Percentiles rank a stretch among this genome's conserved stretches.
Conservation (phyloP, 2,888 invertebrate species). For the Sialis fuliginosa region DNA sequence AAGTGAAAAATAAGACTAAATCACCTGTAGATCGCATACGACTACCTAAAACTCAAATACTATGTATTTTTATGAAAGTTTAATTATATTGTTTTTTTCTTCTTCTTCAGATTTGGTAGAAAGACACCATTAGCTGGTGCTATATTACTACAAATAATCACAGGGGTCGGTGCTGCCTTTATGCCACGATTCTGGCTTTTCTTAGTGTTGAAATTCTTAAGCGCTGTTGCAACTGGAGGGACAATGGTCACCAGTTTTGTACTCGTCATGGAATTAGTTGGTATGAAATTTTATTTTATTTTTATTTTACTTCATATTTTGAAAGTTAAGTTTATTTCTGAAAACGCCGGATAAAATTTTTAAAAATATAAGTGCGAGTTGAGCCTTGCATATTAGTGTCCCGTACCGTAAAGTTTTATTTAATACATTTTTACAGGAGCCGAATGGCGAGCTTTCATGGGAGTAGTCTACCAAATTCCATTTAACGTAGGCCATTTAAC, state of each 20-base stretch:
- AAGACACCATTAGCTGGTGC: constrained; percentile 54
- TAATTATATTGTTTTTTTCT: constrained; percentile 6
- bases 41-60: background rate
- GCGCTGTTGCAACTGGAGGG: constrained; percentile 63
- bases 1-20: too few species aligned
- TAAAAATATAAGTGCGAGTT: too few species aligned
- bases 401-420: constrained; percentile 9
- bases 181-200: constrained; percentile 47
- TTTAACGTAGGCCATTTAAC: constrained; percentile 36
- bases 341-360: too few species aligned
- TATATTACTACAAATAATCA: constrained; percentile 51
- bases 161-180: constrained; percentile 52
- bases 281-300: constrained; percentile 16
- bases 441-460: constrained; percentile 34
- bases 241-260: constrained; percentile 68
- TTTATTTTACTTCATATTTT: background rate
- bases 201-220: constrained; percentile 47
- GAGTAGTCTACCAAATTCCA: constrained; percentile 38
- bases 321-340: too few species aligned
- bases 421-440: constrained; percentile 23
- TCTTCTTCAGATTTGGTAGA: constrained; percentile 51
- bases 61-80: background rate
- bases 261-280: constrained; percentile 48
- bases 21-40: too few species aligned
- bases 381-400: too few species aligned